Evolutionary conservation across 2,888 invertebrate genomes (phyloP), one percentile per base, ranked within the genome.

Genomic region (Agonum fuliginosum): DNA sequence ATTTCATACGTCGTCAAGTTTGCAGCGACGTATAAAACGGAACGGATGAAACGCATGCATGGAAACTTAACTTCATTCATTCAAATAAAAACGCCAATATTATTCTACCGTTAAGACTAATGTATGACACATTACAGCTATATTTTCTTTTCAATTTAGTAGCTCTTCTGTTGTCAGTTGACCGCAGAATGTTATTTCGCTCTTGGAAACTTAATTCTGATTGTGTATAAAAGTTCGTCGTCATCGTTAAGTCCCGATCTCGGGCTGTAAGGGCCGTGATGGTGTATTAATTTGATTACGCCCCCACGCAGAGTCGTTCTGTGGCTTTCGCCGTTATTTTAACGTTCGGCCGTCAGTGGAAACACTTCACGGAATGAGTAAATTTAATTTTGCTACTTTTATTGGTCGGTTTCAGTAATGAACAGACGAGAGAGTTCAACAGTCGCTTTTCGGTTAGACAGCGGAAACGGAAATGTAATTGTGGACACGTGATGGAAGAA

Each of bases 261-360:
- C 3, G 1, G 12, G 30, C 5, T 4, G 17, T 27, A 6, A 30
- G 30, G 58, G 17, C n/a, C 8, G 58, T 58, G 54, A 54, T 54
- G 54, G 54, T 24, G 54, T 54, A 54, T 54, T 54, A 58, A 58
- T 58, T 58, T 14, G 58, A 58, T 58, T 58, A 30, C 12, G 58
- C n/a, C 43, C 58, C 30, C 58, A 6, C 2, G 30, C 27, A 2
- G 30, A 14, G 17, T 12, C 58, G 3, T 3, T 14, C 30, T 5
- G 51, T 10, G 43, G 43, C 14, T 12, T 1, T 43, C 14, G 14
- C 27, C 58, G 58, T 58, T 58, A 58, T 58, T 58, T 58, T 58
- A 58, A 58, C 58, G 58, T 58, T 58, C 58, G 24, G 14, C 58
- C 58, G 58, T 58, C 58, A 58, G 58, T 58, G 58, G 58, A 58